Conservation (phyloP, 1,140 invertebrate species). For the Aradophagus sp. region DNA sequence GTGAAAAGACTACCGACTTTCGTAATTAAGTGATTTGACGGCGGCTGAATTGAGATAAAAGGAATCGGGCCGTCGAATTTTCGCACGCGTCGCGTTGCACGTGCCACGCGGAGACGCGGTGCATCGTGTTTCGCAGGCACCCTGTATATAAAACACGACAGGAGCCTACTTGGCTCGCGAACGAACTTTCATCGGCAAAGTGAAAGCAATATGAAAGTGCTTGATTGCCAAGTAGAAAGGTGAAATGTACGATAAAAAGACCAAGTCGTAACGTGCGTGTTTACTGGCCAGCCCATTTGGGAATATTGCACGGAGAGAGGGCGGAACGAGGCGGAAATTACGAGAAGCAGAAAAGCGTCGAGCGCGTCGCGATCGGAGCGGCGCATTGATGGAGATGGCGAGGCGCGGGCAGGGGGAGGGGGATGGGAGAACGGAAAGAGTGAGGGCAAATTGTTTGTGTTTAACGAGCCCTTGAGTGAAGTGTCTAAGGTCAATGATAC, state of each 20-base stretch:
- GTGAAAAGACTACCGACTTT: too few species aligned
- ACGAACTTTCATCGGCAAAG: slow-evolving; percentile 75
- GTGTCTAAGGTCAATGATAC: slow-evolving; percentile 67
- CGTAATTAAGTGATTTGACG: too few species aligned
- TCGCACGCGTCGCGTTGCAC: too few species aligned
- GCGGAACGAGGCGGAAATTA: slow-evolving; percentile 51
- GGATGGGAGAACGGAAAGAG: too few species aligned
- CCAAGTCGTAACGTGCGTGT: slow-evolving; percentile 72
- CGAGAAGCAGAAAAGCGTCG: slow-evolving; percentile 29
- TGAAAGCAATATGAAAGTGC: slow-evolving; percentile 77
- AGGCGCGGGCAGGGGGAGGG: too few species aligned
- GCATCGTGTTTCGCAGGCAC: slow-evolving; percentile 55
- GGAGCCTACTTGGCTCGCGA: slow-evolving; percentile 70
- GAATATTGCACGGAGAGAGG: slow-evolving; percentile 58
- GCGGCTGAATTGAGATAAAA: too few species aligned
- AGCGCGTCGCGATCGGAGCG: slow-evolving; percentile 13
- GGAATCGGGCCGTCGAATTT: too few species aligned
- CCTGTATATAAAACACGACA: slow-evolving; percentile 64
- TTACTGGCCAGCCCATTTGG: slow-evolving; percentile 70
- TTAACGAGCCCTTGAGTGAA: slow-evolving; percentile 65
- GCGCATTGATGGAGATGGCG: too few species aligned
- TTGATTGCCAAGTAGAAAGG: slow-evolving; percentile 77
- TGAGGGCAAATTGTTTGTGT: slow-evolving; percentile 55
- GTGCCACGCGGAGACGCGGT: too few species aligned
- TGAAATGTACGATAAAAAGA: slow-evolving; percentile 76